phyloP scores from a whole-genome alignment of 1,140 invertebrate species.

The Tenebrio molitor region DNA sequence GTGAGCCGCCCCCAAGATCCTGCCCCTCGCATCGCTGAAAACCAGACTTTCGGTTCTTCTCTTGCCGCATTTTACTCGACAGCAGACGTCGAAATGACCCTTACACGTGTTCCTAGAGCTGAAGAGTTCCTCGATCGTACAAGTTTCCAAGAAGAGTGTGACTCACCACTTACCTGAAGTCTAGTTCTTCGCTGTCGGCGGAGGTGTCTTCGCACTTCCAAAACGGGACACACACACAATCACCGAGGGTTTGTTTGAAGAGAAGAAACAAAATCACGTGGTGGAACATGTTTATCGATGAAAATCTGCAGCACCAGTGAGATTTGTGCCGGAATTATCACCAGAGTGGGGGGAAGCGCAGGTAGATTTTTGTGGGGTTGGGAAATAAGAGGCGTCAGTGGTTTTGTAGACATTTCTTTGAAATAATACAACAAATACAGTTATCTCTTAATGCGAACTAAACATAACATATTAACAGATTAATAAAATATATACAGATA shows the following conservation, averaged over 20 bases:
- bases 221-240: constrained; percentile 62
- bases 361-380: no score
- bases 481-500: constrained; percentile 48
- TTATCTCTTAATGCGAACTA: constrained; percentile 38
- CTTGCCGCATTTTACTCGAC: constrained; percentile 61
- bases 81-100: constrained; percentile 63
- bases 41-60: constrained; percentile 4
- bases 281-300: neutral
- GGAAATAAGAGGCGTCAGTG: no score
- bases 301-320: no score
- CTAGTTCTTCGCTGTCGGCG: no score
- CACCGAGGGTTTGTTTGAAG: neutral
- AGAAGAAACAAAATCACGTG: neutral
- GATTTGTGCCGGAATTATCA: no score
- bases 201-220: constrained; percentile 63
- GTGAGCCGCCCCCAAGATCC: constrained; percentile 47
- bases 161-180: constrained; percentile 54
- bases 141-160: no score
- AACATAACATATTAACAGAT: constrained; percentile 40
- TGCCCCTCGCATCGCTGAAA: neutral
- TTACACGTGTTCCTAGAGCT: constrained; percentile 15
- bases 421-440: constrained; percentile 42
- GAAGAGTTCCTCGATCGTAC: no score
- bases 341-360: no score
- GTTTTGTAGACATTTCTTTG: constrained; percentile 21